phyloP scores from a whole-genome alignment of 2,888 invertebrate genomes.

The Diachrysia chrysitis region DNA sequence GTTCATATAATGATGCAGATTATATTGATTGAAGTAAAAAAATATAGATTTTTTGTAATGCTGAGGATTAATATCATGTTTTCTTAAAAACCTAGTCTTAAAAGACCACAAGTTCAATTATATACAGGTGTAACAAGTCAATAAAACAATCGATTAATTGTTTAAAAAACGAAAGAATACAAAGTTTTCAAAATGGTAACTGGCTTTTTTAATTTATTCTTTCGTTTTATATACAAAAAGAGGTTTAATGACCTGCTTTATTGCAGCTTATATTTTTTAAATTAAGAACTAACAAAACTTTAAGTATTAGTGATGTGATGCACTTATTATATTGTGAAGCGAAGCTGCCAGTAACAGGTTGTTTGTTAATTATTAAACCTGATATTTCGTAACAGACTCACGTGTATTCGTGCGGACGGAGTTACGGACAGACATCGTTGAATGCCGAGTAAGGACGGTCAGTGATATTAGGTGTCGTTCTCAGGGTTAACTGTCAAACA shows the following conservation, averaged over 20 bases:
- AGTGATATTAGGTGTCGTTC: conserved; percentile 17
- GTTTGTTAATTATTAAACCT: neutral
- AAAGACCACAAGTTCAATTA: neutral
- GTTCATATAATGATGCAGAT: neutral
- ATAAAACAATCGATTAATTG: neutral
- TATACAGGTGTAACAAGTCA: neutral
- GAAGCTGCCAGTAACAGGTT: neutral
- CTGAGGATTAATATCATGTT: neutral
- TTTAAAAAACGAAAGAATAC: neutral
- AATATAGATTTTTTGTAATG: neutral
- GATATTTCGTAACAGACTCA: conserved; percentile 31
- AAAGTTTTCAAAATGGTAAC: neutral
- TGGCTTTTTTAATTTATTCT: neutral
- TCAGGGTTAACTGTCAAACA: conserved; percentile 36
- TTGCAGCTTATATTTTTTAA: neutral
- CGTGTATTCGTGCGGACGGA: conserved; percentile 3
- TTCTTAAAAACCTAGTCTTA: neutral
- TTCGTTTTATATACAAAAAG: neutral
- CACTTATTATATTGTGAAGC: neutral
- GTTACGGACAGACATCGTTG: neutral
- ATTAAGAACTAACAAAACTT: neutral
- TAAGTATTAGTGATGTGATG: neutral
- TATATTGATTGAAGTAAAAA: neutral
- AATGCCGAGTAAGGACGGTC: conserved; percentile 18
- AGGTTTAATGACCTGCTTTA: neutral